Base-by-base conservation (phyloP, 2,888 invertebrate genomes). In the Apantesis nais region DNA sequence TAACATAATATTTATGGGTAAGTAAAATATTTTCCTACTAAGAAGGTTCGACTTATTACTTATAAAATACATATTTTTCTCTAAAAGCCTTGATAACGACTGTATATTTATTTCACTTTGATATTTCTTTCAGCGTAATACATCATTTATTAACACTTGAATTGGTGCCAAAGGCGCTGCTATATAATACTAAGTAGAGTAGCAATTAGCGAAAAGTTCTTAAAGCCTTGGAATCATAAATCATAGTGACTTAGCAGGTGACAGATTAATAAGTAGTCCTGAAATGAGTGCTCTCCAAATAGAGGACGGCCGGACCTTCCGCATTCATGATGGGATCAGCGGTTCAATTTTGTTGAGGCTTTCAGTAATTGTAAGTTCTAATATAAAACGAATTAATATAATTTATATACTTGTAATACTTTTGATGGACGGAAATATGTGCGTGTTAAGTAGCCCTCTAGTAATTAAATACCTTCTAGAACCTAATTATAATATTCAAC, bases 211-310 rank as follows among this genome's bases (percentile, higher is more conserved):
- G 14, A 25, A 66, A 37, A 66, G 52, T 52, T 55, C 52, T 25
- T 37, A 34, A 66, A 34, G 37, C 34, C 34, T 31, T 52, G 31
- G 48, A n/a, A 52, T 16, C 65, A 66, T 66, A 66, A 66, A 66
- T 66, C 65, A 66, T 66, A 52, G 52, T 52, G 48, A 14, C 52
- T 66, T 66, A 66, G 16, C 65, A 55, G 55, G 52, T 66, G 55
- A 66, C n/a, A 66, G 52, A 65, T 66, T 66, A 66, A 66, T 55
- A 55, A 66, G 65, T 25, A 66, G 55, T 16, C 52, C 65, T 34
- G 16, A 55, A 55, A 66, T 25, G 58, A 58, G 29, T 58, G 58
- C 58, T 29, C 25, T 58, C 58, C 58, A 58, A 58, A 58, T 58
- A 29, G 58, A 58, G 7, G 58, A 29, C 58, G 58, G 58, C 29